These are phyloP conservation scores for Lophotriccus pileatus DNA, from an alignment of 2,797 vertebrate species.

Conservation along the genomic window DNA sequence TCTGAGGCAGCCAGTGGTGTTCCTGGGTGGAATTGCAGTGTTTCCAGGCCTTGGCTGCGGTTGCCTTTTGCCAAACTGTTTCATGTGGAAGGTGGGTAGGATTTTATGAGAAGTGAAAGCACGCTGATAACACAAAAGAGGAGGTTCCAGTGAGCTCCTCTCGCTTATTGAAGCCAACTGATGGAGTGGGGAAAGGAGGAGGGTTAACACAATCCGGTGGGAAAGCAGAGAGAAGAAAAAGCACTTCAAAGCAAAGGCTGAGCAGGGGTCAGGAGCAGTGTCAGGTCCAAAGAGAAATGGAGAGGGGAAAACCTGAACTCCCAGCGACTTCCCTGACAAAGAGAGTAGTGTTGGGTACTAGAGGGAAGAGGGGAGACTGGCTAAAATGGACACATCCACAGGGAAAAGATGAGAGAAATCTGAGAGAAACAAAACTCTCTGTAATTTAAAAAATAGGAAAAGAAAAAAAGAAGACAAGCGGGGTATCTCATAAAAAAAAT, in stretches of 20 bases:
- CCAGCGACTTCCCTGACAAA: conserved; percentile 63
- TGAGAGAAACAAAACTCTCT: not conserved
- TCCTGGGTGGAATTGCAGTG: not conserved
- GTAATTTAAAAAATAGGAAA: not conserved
- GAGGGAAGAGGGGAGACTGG: not conserved
- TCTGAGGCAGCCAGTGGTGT: not conserved
- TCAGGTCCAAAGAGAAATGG: conserved; percentile 54
- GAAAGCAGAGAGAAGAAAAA: conserved; percentile 36
- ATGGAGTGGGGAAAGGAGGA: conserved; percentile 47
- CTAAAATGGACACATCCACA: not conserved
- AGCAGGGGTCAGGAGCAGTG: conserved; percentile 41
- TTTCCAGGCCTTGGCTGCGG: not conserved
- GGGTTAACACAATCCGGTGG: conserved; percentile 10
- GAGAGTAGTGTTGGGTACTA: conserved; percentile 58
- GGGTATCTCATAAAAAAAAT: not conserved
- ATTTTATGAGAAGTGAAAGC: conserved; percentile 38
- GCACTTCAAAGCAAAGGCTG: conserved; percentile 55
- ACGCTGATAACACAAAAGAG: not conserved
- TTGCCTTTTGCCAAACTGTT: not conserved
- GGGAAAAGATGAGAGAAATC: not conserved
- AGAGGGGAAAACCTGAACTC: conserved; percentile 50
- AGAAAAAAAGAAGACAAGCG: no score
- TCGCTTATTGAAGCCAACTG: conserved; percentile 30
- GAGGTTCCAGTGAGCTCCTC: conserved; percentile 31
- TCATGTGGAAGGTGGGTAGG: not conserved